Percentiles rank a stretch among this genome's conserved stretches.
Evolutionary conservation across 2,888 invertebrate genomes (phyloP).

Genomic region (Pseudococcus jackbeardsleyi): DNA sequence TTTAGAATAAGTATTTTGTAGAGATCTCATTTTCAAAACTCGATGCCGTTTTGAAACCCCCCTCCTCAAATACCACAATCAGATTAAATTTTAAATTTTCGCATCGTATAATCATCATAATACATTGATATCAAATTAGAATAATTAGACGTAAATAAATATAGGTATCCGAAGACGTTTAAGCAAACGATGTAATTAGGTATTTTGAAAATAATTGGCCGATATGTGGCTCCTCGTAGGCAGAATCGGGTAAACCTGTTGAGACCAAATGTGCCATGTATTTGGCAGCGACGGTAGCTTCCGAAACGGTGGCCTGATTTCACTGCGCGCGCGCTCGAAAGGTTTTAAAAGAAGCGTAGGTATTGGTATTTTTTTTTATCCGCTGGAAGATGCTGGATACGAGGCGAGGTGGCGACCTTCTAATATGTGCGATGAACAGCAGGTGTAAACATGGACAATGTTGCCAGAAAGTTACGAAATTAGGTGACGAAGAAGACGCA

Average conservation of each 20-base stretch:
- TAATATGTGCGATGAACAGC: not conserved
- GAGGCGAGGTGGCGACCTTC: constrained; percentile 23
- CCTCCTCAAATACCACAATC: no score
- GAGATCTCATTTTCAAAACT: no score
- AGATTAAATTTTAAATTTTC: no score
- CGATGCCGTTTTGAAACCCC: no score
- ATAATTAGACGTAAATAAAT: not conserved
- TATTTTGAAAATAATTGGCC: not conserved
- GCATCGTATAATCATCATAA: not conserved
- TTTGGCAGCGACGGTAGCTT: constrained; percentile 12
- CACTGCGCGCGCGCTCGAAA: not conserved
- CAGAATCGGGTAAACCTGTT: not conserved
- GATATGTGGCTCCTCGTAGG: not conserved
- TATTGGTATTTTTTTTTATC: not conserved
- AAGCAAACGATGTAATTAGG: constrained; percentile 15
- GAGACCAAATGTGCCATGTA: not conserved
- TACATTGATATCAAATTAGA: not conserved
- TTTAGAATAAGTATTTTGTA: no score
- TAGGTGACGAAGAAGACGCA: not conserved
- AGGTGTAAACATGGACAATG: constrained; percentile 32
- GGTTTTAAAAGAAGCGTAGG: not conserved
- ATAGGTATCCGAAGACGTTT: not conserved
- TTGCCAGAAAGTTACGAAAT: constrained; percentile 25
- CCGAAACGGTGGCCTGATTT: constrained; percentile 38
- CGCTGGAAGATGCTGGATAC: constrained; percentile 12